These are phyloP conservation scores for Lymantria monacha DNA, from an alignment of 2,888 invertebrate genomes.

Conservation along the genomic window DNA sequence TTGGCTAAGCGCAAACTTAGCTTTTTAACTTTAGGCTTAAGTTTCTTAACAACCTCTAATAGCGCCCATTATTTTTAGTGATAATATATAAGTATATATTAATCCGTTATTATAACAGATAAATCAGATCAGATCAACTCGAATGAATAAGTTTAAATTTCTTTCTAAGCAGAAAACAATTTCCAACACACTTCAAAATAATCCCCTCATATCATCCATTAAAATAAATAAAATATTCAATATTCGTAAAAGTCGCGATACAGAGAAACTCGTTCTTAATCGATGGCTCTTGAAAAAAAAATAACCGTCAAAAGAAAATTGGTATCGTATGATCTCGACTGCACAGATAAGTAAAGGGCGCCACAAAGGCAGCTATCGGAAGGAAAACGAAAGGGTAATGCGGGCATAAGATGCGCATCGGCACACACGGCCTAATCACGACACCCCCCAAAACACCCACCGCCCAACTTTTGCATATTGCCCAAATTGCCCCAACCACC, in stretches of 20 bases:
- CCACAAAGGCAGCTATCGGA: constrained; percentile 80
- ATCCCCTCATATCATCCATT: constrained; percentile 18
- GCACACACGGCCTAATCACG: constrained; percentile 81
- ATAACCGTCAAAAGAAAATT: constrained; percentile 62
- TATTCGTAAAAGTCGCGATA: constrained; percentile 19
- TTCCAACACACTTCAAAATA: neutral
- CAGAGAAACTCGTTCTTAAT: constrained; percentile 33
- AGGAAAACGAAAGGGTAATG: constrained; percentile 82
- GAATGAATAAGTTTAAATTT: too few relatives aligned
- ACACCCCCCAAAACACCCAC: constrained; percentile 46
- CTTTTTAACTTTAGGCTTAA: too few relatives aligned
- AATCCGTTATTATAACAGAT: too few relatives aligned
- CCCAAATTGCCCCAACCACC: constrained; percentile 74
- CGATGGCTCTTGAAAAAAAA: constrained; percentile 49
- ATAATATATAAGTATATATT: too few relatives aligned
- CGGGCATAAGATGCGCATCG: constrained; percentile 82
- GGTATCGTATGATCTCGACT: constrained; percentile 67
- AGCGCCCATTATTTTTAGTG: too few relatives aligned
- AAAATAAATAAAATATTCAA: constrained; percentile 32
- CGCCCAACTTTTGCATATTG: constrained; percentile 78
- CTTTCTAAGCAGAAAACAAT: too few relatives aligned
- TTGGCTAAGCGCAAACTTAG: too few relatives aligned
- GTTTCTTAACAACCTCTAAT: too few relatives aligned
- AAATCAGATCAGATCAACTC: too few relatives aligned
- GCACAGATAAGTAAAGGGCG: constrained; percentile 63